Base-by-base conservation (phyloP, 1,140 invertebrate species). In the Polyergus mexicanus region DNA sequence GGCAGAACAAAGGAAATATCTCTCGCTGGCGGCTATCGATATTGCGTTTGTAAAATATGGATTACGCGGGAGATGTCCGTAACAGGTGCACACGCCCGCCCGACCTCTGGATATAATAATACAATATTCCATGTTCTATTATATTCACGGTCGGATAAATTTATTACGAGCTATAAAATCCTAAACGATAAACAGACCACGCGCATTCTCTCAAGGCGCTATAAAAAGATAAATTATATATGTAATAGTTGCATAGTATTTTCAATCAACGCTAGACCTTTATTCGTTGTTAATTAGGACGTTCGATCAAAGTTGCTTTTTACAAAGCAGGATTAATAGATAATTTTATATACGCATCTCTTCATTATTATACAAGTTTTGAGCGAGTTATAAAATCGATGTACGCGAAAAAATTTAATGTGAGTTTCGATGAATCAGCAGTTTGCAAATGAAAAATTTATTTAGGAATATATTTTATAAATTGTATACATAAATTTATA, bases 41-140 rank as follows among this genome's bases (percentile, higher is more conserved):
- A 83, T 83, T 74, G 78, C 68, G 54, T 83, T 83, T 72, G 68
- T 83, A 83, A 83, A 83, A 83, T 83, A 83, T 74, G 68, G 78
- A 83, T 83, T 83, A 83, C 68, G 54, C 54, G 66, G 51, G 68
- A 72, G 68, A 83, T 60, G 78, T 83, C 68, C 78, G 54, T 83
- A 83, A 83, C 78, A 74, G 78, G 66, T 81, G 78, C 68, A 80
- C 76, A 83, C 78, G 38, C 28, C 16, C 38, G 66, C 25, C 22
- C 25, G 66, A 68, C n/a, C 78, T 58, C 66, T 47, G 68, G 68
- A 83, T 83, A 72, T 83, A 83, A 83, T 83, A 83, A 83, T 74
- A 83, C 54, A 83, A 83, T 83, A 74, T 83, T 83, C 54, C 68
- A 60, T 44, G 68, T 74, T 8, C 68, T 60, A 83, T 83, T 83